Conservation (phyloP, 2,888 invertebrate species). For the Incurvaria masculella region DNA sequence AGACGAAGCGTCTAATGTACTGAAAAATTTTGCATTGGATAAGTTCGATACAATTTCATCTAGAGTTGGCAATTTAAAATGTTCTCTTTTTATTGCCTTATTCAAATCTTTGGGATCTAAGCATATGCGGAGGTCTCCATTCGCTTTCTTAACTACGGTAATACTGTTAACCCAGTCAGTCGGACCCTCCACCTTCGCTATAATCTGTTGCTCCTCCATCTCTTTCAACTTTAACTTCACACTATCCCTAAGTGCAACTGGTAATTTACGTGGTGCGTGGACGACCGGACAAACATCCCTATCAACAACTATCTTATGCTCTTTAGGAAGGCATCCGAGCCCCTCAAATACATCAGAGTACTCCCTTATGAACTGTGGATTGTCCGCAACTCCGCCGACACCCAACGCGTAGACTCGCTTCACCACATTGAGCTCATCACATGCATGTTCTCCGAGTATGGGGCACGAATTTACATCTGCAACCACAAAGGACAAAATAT, state of each 20-base stretch:
- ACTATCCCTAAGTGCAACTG: constrained; percentile 14
- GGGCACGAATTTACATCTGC: not conserved
- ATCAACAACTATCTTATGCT: constrained; percentile 13
- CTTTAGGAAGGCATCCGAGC: constrained; percentile 10
- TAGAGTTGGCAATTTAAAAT: constrained; percentile 15
- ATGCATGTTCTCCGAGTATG: constrained; percentile 6
- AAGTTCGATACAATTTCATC: not conserved
- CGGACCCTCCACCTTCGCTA: constrained; percentile 17
- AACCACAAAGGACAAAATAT: not conserved
- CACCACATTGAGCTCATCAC: constrained; percentile 14
- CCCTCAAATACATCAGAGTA: constrained; percentile 12
- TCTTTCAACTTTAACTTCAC: constrained; percentile 15
- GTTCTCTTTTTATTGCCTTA: constrained; percentile 15
- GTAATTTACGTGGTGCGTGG: constrained; percentile 17
- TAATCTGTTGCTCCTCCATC: constrained; percentile 15
- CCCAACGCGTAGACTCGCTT: constrained; percentile 7
- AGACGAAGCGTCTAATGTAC: constrained; percentile 15
- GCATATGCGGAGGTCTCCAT: constrained; percentile 15
- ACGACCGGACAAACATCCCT: constrained; percentile 12
- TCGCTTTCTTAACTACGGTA: constrained; percentile 18
- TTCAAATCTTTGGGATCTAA: constrained; percentile 19
- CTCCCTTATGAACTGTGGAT: constrained; percentile 5
- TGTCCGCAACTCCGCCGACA: constrained; percentile 3
- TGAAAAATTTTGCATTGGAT: constrained; percentile 12
- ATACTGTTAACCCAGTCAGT: constrained; percentile 20